phyloP scores from a whole-genome alignment of 2,113 vertebrate genomes.

The Enhydra lutris region DNA sequence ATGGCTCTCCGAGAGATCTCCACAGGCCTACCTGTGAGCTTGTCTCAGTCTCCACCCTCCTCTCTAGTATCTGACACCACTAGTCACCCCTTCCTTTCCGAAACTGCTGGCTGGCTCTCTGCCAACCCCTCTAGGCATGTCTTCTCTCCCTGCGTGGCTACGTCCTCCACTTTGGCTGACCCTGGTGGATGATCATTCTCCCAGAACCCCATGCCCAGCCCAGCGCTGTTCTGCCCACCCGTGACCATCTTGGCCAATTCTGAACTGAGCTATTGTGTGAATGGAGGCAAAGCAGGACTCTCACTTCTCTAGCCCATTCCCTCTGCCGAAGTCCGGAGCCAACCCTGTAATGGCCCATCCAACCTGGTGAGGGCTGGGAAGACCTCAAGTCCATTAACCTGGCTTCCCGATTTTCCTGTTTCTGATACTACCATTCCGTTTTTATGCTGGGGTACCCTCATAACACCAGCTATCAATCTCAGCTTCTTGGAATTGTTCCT shows the following conservation, averaged over 20 bases:
- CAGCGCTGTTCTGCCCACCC: neutral
- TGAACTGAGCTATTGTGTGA: neutral
- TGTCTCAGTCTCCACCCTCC: neutral
- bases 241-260: neutral
- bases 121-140: neutral
- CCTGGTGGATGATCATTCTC: neutral
- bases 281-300: neutral
- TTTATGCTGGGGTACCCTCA: neutral
- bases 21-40: neutral
- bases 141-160: neutral
- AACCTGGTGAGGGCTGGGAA: neutral
- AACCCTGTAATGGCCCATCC: neutral
- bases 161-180: neutral
- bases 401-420: neutral
- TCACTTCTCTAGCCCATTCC: neutral
- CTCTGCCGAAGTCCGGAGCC: neutral
- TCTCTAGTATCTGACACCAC: neutral
- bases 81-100: neutral
- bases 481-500: neutral
- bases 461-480: neutral
- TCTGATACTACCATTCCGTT: neutral
- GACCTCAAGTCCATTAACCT: neutral
- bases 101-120: neutral
- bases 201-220: neutral
- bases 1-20: neutral